Conservation (phyloP, 53 echinoderm and acorn worm species). For the Echinometra lucunter region DNA sequence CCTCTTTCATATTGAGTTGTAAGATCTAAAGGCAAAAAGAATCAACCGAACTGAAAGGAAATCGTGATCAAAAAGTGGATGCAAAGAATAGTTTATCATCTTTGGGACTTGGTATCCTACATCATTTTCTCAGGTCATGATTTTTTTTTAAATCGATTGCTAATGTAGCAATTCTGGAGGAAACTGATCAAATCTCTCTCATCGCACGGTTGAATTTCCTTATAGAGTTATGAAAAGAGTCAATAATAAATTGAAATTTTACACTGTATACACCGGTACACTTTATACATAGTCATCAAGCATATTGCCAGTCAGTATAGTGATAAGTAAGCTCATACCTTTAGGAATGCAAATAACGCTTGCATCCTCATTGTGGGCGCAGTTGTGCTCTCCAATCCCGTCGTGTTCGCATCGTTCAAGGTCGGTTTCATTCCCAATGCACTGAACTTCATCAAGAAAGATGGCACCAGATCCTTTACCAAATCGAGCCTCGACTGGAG, state of each 20-base stretch:
- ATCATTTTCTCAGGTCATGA: no score
- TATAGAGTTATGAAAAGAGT: neutral
- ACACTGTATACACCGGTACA: neutral
- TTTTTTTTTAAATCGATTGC: no score
- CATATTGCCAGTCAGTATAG: no score
- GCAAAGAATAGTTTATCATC: no score
- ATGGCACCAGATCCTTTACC: constrained; percentile 16
- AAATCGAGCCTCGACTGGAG: neutral
- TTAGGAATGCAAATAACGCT: neutral
- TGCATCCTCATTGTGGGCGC: constrained; percentile 29
- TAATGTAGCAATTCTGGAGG: neutral
- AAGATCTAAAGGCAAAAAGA: neutral
- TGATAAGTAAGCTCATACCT: neutral
- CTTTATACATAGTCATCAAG: no score
- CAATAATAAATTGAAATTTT: neutral
- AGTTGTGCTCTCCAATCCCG: neutral
- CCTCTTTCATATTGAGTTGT: neutral
- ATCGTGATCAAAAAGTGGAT: neutral
- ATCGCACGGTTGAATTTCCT: no score
- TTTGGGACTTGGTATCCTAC: no score
- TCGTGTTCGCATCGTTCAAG: neutral
- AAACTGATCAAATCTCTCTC: neutral
- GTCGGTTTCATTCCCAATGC: neutral
- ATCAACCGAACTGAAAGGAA: neutral
- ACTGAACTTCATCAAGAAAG: constrained; percentile 10